Evolutionary conservation across 2,888 invertebrate species (phyloP).

Genomic region (Pecten maximus): DNA sequence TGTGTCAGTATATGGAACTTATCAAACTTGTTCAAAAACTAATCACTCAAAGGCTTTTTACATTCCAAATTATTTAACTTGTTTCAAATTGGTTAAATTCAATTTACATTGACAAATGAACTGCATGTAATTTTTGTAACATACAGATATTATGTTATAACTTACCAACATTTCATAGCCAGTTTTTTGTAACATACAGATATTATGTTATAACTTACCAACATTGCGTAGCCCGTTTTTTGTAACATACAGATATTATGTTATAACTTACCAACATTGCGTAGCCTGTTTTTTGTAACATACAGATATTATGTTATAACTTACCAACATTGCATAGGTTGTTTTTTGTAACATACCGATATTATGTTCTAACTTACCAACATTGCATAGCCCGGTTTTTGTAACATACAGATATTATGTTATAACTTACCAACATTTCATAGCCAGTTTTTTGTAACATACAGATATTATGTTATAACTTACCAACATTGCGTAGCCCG

Average conservation of each 20-base stretch:
- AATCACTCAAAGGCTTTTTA: too few relatives aligned
- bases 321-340: conserved; percentile 87
- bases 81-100: too few relatives aligned
- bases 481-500: too few relatives aligned
- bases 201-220: conserved; percentile 67
- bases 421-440: conserved; percentile 84
- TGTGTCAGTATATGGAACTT: too few relatives aligned
- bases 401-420: not conserved
- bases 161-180: not conserved
- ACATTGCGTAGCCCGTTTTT: conserved; percentile 90
- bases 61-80: too few relatives aligned
- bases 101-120: too few relatives aligned
- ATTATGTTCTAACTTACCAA: not conserved
- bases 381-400: too few relatives aligned
- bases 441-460: conserved; percentile 88
- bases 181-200: too few relatives aligned
- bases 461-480: not conserved
- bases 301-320: conserved; percentile 49
- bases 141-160: not conserved
- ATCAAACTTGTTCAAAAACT: too few relatives aligned
- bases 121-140: conserved; percentile 88
- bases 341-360: conserved; percentile 85
- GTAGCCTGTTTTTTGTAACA: not conserved
- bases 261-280: not conserved
- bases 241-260: not conserved